A percentile compares a stretch with the other conserved stretches of the same genome.
Conservation (phyloP, 2,888 invertebrate genomes). For the Euzophera pinguis region DNA sequence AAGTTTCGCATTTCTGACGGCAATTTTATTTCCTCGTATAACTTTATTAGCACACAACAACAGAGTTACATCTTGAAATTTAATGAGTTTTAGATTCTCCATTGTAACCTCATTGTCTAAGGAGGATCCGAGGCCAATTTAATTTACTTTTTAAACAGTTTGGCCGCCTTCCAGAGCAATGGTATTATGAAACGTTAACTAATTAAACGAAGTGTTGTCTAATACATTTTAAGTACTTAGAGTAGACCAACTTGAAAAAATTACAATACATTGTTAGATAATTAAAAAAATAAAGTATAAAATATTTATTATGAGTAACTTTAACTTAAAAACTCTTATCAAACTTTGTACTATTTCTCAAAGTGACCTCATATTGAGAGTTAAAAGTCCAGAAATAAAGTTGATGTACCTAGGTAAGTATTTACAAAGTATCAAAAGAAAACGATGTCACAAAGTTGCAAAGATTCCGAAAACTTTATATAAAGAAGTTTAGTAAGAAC, state of each 20-base stretch:
- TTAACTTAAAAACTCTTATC: no score
- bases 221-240: slow-evolving; percentile 14
- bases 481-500: slow-evolving; percentile 4
- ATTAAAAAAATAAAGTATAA: no score
- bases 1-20: neutral
- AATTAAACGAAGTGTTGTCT: slow-evolving; percentile 27
- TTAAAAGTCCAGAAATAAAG: neutral
- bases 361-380: neutral
- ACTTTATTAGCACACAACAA: neutral
- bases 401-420: neutral
- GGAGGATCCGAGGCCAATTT: slow-evolving; percentile 34
- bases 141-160: slow-evolving; percentile 39
- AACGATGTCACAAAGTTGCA: slow-evolving; percentile 12
- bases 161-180: slow-evolving; percentile 38
- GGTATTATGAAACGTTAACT: slow-evolving; percentile 31
- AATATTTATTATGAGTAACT: no score
- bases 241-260: neutral
- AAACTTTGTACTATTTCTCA: no score
- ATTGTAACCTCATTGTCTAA: slow-evolving; percentile 27
- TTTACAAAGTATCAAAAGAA: slow-evolving; percentile 10
- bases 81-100: slow-evolving; percentile 8
- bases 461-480: slow-evolving; percentile 7
- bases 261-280: no score
- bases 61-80: slow-evolving; percentile 9
- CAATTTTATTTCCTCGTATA: neutral